Evolutionary conservation across 2,797 vertebrate genomes (phyloP).

Genomic region (Channallabes apus): DNA sequence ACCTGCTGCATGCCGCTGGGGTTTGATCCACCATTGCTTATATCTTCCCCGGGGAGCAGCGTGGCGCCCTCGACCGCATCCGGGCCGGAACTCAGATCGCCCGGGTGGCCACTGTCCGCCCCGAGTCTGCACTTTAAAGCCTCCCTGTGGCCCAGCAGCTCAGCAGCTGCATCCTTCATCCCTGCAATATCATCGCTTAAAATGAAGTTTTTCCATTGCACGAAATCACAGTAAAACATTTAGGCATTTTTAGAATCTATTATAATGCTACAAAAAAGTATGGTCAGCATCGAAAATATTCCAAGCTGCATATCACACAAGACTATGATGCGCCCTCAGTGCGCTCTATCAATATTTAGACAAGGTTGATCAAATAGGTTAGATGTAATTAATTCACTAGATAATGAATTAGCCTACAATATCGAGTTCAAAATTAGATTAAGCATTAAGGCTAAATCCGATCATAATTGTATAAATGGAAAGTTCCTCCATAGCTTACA

Average conservation of each 20-base stretch:
- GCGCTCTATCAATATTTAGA: conserved; percentile 46
- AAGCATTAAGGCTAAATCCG: conserved; percentile 44
- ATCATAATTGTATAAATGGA: conserved; percentile 59
- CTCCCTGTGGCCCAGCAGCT: conserved; percentile 94
- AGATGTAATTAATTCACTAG: conserved; percentile 44
- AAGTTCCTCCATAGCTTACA: conserved; percentile 76
- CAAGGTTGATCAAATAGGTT: conserved; percentile 39
- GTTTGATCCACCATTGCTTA: conserved; percentile 88
- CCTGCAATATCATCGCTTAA: conserved; percentile 69
- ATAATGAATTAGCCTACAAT: conserved; percentile 47
- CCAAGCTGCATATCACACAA: conserved; percentile 19
- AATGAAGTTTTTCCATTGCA: conserved; percentile 39
- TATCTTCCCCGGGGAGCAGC: conserved; percentile 91
- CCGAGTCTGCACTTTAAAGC: conserved; percentile 93
- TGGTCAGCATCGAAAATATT: not conserved
- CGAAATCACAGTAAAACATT: not conserved
- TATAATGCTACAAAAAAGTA: not conserved
- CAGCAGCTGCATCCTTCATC: conserved; percentile 95
- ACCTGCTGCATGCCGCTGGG: conserved; percentile 85
- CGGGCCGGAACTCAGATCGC: conserved; percentile 87
- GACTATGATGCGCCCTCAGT: not conserved
- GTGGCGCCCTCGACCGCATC: conserved; percentile 93
- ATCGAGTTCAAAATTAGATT: conserved; percentile 40
- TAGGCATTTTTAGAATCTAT: not conserved
- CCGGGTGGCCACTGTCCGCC: conserved; percentile 86